phyloP scores from a whole-genome alignment of 2,113 vertebrate genomes.

The Melanerpes aurifrons region DNA sequence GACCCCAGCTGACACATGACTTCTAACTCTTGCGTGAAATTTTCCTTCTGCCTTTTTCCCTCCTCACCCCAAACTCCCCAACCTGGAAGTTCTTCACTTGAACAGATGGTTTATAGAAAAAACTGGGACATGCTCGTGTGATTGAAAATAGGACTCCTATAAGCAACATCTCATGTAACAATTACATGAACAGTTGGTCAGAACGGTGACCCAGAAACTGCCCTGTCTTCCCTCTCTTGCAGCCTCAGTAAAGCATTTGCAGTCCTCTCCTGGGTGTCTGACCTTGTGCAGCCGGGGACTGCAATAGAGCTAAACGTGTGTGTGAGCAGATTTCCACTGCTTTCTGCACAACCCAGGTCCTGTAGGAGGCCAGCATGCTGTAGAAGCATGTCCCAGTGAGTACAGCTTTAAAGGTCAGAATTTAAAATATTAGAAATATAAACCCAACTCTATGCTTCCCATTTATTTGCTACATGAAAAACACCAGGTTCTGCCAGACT shows the following conservation, averaged over 20 bases:
- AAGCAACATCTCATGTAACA: constrained; percentile 44
- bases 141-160: constrained; percentile 57
- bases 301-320: neutral
- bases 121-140: constrained; percentile 30
- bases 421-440: neutral
- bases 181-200: constrained; percentile 56
- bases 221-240: neutral
- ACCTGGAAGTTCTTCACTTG: constrained; percentile 58
- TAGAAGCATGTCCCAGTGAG: fast-evolving
- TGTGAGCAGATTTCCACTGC: neutral
- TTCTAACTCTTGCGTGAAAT: neutral
- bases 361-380: fast-evolving
- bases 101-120: constrained; percentile 59
- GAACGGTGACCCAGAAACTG: constrained; percentile 58
- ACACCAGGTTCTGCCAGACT: neutral
- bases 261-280: neutral
- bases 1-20: constrained; percentile 32
- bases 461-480: neutral
- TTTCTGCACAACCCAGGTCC: neutral
- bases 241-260: neutral
- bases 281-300: neutral
- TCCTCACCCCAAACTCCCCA: neutral
- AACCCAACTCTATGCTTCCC: neutral
- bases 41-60: constrained; percentile 2
- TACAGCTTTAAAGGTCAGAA: neutral